phyloP scores from a whole-genome alignment of 2,888 invertebrate species.

The Dasysyrphus tricinctus region DNA sequence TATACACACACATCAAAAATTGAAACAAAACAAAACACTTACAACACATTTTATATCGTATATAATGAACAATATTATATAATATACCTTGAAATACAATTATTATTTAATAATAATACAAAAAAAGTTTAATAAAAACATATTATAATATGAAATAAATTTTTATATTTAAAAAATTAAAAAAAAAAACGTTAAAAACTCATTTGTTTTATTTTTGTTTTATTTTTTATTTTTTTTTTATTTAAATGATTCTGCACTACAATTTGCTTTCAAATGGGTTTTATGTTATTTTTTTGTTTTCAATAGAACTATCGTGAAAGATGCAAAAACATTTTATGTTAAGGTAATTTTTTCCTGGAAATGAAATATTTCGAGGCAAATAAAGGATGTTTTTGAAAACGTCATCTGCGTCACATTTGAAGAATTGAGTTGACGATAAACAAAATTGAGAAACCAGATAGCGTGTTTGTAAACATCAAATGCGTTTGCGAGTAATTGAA shows the following conservation, averaged over 20 bases:
- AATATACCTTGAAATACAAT: slow-evolving; percentile 66
- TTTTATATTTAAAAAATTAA: slow-evolving; percentile 68
- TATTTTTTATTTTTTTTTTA: slow-evolving; percentile 9
- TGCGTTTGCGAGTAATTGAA: too few relatives aligned
- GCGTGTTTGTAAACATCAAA: too few relatives aligned
- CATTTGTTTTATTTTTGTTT: slow-evolving; percentile 50
- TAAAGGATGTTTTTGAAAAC: too few relatives aligned
- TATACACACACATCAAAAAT: slow-evolving; percentile 50
- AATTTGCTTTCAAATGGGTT: background rate
- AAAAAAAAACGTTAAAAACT: slow-evolving; percentile 54
- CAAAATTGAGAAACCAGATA: too few relatives aligned
- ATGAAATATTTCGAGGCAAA: too few relatives aligned
- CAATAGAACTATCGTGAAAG: too few relatives aligned
- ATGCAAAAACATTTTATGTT: too few relatives aligned
- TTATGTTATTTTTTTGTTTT: background rate
- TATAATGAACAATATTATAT: slow-evolving; percentile 53
- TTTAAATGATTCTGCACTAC: background rate
- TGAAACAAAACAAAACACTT: slow-evolving; percentile 26
- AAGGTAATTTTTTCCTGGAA: too few relatives aligned
- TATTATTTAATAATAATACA: slow-evolving; percentile 68
- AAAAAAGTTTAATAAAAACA: slow-evolving; percentile 49
- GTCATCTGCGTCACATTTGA: too few relatives aligned
- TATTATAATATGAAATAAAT: slow-evolving; percentile 64
- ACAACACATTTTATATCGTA: slow-evolving; percentile 56
- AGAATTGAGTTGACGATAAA: too few relatives aligned